phyloP scores from a whole-genome alignment of 2,888 invertebrate species.

The Apodemia hepburni region DNA sequence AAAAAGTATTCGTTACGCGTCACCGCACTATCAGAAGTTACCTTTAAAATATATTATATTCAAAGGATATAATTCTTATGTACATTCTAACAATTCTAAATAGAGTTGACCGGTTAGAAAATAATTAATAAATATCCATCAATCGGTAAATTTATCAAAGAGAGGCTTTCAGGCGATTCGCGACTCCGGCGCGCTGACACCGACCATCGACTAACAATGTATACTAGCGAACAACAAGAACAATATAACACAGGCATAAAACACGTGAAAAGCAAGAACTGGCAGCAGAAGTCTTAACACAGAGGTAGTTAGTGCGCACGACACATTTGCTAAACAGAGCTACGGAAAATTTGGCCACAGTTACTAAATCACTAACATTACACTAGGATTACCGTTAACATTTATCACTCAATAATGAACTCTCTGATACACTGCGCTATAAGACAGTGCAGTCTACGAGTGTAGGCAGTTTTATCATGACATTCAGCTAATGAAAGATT shows the following conservation, averaged over 20 bases:
- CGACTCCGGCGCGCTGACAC: not conserved
- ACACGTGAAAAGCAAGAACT: not conserved
- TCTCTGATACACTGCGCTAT: not conserved
- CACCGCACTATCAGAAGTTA: no score
- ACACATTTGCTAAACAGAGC: not conserved
- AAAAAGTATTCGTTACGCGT: no score
- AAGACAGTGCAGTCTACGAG: no score
- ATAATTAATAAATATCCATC: no score
- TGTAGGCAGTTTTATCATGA: no score
- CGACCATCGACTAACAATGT: not conserved
- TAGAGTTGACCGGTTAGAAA: no score
- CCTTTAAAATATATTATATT: no score
- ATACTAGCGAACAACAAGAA: not conserved
- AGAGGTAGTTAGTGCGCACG: slow-evolving; percentile 3
- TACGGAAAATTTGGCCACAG: slow-evolving; percentile 12
- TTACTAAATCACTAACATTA: not conserved
- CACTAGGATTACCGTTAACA: not conserved
- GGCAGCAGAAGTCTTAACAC: not conserved
- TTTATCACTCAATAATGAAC: not conserved
- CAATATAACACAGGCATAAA: not conserved
- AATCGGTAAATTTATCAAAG: no score
- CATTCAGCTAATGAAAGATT: no score
- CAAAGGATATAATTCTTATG: no score
- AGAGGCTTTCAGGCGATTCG: no score
- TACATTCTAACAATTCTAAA: no score